Conservation (phyloP, 2,797 vertebrate species). For the Sebastolobus alascanus region DNA sequence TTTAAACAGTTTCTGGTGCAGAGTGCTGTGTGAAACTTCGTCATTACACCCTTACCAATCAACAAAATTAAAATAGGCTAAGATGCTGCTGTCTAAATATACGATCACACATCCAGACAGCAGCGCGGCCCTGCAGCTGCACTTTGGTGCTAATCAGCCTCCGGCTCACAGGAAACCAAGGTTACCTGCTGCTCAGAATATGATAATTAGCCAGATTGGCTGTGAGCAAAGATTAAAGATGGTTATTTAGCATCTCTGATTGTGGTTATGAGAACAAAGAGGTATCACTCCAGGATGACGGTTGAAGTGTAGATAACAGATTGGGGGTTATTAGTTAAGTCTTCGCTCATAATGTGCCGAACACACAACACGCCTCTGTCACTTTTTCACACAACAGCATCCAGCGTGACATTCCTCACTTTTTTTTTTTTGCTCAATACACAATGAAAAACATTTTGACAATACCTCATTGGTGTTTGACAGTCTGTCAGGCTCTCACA, state of each 20-base stretch:
- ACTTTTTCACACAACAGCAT: background rate
- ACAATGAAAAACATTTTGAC: slow-evolving; percentile 7
- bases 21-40: background rate
- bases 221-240: slow-evolving; percentile 74
- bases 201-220: slow-evolving; percentile 71
- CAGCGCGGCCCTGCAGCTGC: slow-evolving; percentile 60
- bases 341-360: slow-evolving; percentile 7
- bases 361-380: background rate
- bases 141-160: slow-evolving; percentile 73
- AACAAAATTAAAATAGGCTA: slow-evolving; percentile 59
- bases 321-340: slow-evolving; percentile 42
- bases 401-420: background rate
- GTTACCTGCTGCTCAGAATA: slow-evolving; percentile 74
- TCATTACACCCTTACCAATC: slow-evolving; percentile 50
- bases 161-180: slow-evolving; percentile 70
- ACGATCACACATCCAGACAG: slow-evolving; percentile 52
- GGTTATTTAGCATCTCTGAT: slow-evolving; percentile 69
- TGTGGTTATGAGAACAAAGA: slow-evolving; percentile 67
- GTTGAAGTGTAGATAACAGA: slow-evolving; percentile 15
- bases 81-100: slow-evolving; percentile 61
- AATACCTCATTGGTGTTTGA: slow-evolving; percentile 23
- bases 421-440: background rate
- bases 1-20: background rate
- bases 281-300: slow-evolving; percentile 21
- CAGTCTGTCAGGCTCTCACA: slow-evolving; percentile 6